These are phyloP conservation scores for Musca vetustissima DNA, from an alignment of 1,140 invertebrate species.

Conservation along the genomic window DNA sequence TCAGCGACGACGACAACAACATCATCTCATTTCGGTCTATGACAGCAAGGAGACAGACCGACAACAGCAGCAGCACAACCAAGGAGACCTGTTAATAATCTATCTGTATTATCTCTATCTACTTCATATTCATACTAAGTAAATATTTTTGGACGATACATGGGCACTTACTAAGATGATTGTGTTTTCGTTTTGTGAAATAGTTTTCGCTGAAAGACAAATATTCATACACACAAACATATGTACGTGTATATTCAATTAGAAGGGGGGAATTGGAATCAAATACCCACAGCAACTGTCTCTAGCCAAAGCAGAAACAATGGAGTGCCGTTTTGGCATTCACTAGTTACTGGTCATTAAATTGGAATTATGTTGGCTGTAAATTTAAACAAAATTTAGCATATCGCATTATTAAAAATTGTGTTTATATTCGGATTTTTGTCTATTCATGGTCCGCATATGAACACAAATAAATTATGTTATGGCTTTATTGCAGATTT, in stretches of 20 bases:
- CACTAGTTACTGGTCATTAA: constrained; percentile 22
- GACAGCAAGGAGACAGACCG: not conserved
- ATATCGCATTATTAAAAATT: constrained; percentile 17
- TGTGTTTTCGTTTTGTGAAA: not conserved
- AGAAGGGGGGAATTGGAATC: no score
- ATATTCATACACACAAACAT: no score
- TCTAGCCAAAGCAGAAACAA: no score
- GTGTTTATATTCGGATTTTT: not conserved
- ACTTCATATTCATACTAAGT: no score
- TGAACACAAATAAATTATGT: constrained; percentile 20
- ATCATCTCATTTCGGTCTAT: not conserved
- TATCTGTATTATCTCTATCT: constrained; percentile 5
- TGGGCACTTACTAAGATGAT: not conserved
- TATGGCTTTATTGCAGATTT: not conserved
- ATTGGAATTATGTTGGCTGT: constrained; percentile 24
- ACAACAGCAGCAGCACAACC: not conserved
- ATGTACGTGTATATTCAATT: no score
- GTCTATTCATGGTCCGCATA: not conserved
- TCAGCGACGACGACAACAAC: no score
- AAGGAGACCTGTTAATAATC: constrained; percentile 19
- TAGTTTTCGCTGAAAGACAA: no score
- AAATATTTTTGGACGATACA: no score
- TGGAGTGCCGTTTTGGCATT: no score
- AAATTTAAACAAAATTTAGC: constrained; percentile 23
- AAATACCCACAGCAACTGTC: no score